Evolutionary conservation across 1,140 invertebrate genomes (phyloP), one percentile per base, ranked within the genome.

Genomic region (Fopius arisanus): DNA sequence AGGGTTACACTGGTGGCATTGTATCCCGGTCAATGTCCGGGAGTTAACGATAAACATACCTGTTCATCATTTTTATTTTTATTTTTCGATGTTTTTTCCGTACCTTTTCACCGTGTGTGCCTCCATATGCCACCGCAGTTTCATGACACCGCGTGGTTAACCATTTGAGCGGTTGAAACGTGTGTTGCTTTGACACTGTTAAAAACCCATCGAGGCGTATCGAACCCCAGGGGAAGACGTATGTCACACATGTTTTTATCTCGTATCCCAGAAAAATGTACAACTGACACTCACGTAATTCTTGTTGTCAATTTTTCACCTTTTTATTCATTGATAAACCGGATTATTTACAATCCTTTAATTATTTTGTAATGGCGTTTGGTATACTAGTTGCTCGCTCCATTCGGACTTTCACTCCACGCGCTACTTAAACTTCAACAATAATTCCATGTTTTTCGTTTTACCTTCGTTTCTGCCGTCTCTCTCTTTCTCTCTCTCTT

Each of bases 381-480:
- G 65, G 33, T 43, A n/a, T n/a, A 67, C 65, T 37, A 26, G 40
- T 33, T 29, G 28, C 63, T 33, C 29, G 33, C 28, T 48, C 43
- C 43, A 23, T 40, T 9, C 31, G 54, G 29, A 70, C 68, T 70
- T 70, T 70, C 68, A 59, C 68, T 70, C 51, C 26, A 51, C 40
- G 28, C 66, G 66, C 37, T 67, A 41, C 31, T 43, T 67, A 41
- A 69, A 51, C 26, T 51, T 43, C 67, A 48, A 43, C 29, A 31
- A 70, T 70, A 33, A 37, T 70, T 70, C 31, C 37, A 31, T 37
- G 29, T 70, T 59, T 31, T 31, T 65, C 28, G 28, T 54, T n/a
- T 48, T 26, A 4, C 23, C 21, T 51, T 26, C 66, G 40, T 48
- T 26, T 48, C 21, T 26, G 23, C 1, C 0, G 16, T 70, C 6